These are phyloP conservation scores for Mallotus villosus DNA, from an alignment of 2,797 vertebrate species.

Conservation along the genomic window DNA sequence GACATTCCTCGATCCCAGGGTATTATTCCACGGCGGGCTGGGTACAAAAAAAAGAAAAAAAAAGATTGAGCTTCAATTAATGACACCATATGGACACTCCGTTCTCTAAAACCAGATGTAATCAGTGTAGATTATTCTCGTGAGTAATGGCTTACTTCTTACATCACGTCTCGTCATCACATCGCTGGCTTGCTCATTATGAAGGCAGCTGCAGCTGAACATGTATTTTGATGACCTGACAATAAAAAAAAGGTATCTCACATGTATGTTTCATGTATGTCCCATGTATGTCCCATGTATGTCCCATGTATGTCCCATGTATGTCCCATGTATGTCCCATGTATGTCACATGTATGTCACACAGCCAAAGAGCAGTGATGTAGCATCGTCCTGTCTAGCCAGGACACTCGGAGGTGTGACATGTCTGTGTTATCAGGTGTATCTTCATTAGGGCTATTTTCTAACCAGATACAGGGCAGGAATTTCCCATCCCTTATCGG, in stretches of 20 bases:
- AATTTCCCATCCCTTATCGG: conserved; percentile 69
- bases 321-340: too few species aligned
- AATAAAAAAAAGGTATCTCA: too few species aligned
- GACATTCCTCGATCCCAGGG: neutral
- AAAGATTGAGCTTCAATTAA: neutral
- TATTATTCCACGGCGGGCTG: neutral
- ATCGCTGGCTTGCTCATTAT: too few species aligned
- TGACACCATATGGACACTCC: neutral
- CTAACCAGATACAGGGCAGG: conserved; percentile 56
- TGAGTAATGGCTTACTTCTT: conserved; percentile 1
- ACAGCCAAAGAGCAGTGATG: neutral
- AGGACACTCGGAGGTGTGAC: conserved; percentile 42
- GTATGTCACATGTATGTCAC: neutral
- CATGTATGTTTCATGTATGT: too few species aligned
- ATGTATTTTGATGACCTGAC: too few species aligned
- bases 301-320: too few species aligned
- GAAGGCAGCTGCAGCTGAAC: too few species aligned
- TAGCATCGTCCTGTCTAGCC: neutral
- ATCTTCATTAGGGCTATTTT: conserved; percentile 55
- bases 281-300: too few species aligned
- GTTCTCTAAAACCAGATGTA: neutral
- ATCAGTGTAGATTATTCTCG: conserved; percentile 1
- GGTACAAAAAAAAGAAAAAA: neutral
- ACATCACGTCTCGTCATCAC: neutral
- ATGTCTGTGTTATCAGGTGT: conserved; percentile 40